Percentiles rank a stretch among this genome's conserved stretches.
Evolutionary conservation across 2,797 vertebrate species (phyloP).

Genomic region (Arnoldichthys spilopterus): DNA sequence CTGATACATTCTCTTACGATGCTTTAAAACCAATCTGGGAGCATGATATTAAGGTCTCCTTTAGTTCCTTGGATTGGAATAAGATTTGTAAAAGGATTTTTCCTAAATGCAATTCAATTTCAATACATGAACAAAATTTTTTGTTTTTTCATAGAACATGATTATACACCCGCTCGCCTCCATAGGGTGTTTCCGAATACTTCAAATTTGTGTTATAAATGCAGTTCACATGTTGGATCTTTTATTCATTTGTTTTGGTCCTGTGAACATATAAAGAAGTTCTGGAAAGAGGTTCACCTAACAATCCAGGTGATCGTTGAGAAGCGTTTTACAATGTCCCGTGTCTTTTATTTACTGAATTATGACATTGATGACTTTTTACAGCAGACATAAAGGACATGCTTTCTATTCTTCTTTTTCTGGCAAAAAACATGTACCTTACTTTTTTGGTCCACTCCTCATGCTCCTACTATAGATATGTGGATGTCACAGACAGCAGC

Average conservation of each 20-base stretch:
- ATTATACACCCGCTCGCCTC: background rate
- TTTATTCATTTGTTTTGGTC: constrained; percentile 31
- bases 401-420: background rate
- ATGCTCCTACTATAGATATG: no score
- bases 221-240: background rate
- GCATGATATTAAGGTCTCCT: no score
- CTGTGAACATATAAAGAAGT: constrained; percentile 2
- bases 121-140: background rate
- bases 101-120: constrained; percentile 6
- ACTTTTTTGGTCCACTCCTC: no score
- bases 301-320: constrained; percentile 11
- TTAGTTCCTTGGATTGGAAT: no score
- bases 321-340: background rate
- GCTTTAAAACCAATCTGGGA: no score
- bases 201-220: constrained; percentile 21
- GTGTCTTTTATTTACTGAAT: background rate
- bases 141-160: background rate
- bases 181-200: background rate
- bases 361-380: no score
- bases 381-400: no score
- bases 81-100: background rate
- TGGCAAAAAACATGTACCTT: background rate
- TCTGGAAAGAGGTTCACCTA: constrained; percentile 12
- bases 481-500: no score
- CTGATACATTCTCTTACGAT: no score